These are phyloP conservation scores for Isoperla grammatica DNA, from an alignment of 2,888 invertebrate species.

Conservation along the genomic window DNA sequence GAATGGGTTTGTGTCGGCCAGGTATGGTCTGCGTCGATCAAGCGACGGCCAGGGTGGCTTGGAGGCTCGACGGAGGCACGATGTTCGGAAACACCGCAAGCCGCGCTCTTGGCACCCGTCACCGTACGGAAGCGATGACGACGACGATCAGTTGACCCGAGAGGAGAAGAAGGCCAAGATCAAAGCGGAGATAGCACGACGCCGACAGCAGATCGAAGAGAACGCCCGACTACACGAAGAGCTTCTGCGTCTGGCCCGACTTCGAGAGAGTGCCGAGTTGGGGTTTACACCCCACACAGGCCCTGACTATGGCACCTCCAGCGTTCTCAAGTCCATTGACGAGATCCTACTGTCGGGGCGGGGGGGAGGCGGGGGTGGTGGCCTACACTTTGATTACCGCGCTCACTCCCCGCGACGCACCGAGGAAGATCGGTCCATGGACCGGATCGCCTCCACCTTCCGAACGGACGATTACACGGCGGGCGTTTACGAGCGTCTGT, in stretches of 20 bases:
- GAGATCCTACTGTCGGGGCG: slow-evolving; percentile 39
- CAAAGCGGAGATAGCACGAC: slow-evolving; percentile 54
- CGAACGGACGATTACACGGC: slow-evolving; percentile 44
- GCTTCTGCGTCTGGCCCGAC: slow-evolving; percentile 43
- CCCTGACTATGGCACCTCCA: slow-evolving; percentile 31
- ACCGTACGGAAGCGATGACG: slow-evolving; percentile 46
- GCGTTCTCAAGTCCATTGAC: slow-evolving; percentile 45
- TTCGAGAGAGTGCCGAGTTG: slow-evolving; percentile 42
- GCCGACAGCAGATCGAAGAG: slow-evolving; percentile 55
- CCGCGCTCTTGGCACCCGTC: slow-evolving; percentile 50
- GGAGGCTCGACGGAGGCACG: slow-evolving; percentile 35
- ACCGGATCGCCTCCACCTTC: slow-evolving; percentile 45
- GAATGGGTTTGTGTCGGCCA: slow-evolving; percentile 23
- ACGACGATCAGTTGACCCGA: slow-evolving; percentile 48
- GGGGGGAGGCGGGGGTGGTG: slow-evolving; percentile 31
- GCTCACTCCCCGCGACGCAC: slow-evolving; percentile 34
- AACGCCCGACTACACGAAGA: slow-evolving; percentile 50
- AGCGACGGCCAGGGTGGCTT: slow-evolving; percentile 35
- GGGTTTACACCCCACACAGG: slow-evolving; percentile 32
- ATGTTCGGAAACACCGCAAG: slow-evolving; percentile 38
- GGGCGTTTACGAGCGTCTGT: slow-evolving; percentile 42
- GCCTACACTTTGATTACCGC: slow-evolving; percentile 32
- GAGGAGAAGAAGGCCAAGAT: slow-evolving; percentile 55
- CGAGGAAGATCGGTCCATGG: slow-evolving; percentile 46
- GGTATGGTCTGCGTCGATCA: slow-evolving; percentile 37